Base-by-base conservation (phyloP, 35 echinoderm and acorn worm species). In the Apostichopus californicus region DNA sequence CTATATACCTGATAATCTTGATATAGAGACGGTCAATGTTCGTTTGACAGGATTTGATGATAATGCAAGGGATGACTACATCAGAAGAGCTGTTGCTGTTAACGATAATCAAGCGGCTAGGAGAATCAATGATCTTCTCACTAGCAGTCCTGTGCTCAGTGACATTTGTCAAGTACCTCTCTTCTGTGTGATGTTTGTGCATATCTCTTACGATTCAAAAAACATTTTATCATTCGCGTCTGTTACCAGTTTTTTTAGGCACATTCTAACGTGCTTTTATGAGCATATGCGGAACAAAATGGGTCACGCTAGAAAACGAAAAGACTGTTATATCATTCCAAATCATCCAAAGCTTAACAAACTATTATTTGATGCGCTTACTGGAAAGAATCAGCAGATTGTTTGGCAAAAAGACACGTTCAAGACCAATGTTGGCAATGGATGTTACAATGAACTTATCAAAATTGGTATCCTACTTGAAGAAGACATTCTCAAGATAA, bases 361-460 rank as follows among this genome's bases (percentile, higher is more conserved):
- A 55, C 7, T 83, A 18, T 5, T 13, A 12, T 83, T 83, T 57
- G 80, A 83, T 15, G 53, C 7, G 1, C 80, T 83, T 57, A 83
- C 80, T 9, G 54, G 17, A 20, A 18, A 83, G 5, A 83, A 54
- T 34, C 80, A 83, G 21, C 52, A 54, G 6, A 46, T 83, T 9
- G 46, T 57, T 11, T 83, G 80, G 80, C 6, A n/a, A 5, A 10
- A 12, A 28, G 21, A 73, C 5, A 18, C 5, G 56, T 56, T 56
- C 54, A 83, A 83, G 34, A 17, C 5, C 46, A 56, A 12, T 21
- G 17, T 54, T 56, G 80, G 80, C 5, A 17, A 55, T 9, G 52
- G n/a, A 54, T 83, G 80, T 57, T 83, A 83, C 54, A 28, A 55
- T 8, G 80, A 83, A 83, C 80, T 83, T 13, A 83, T 83, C 80